Conservation (phyloP, 2,113 vertebrate genomes). For the Damaliscus lunatus region DNA sequence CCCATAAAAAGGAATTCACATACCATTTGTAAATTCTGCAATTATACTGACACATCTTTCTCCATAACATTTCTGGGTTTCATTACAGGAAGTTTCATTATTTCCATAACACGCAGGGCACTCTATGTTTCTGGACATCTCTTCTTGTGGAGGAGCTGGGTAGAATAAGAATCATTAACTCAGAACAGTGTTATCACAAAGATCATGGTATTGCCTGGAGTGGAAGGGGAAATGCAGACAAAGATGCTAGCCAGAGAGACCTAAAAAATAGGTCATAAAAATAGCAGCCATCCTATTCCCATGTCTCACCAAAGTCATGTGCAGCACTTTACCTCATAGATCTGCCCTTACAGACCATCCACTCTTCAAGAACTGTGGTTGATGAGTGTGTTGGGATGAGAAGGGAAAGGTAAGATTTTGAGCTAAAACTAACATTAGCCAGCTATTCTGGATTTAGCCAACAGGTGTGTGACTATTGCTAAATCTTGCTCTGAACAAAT, state of each 20-base stretch:
- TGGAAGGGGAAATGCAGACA: not conserved
- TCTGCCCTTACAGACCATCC: not conserved
- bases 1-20: not conserved
- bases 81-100: not conserved
- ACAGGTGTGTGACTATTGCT: not conserved
- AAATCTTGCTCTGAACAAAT: not conserved
- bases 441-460: not conserved
- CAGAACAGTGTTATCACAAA: not conserved
- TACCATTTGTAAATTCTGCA: not conserved
- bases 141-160: not conserved
- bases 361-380: not conserved
- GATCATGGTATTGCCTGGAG: not conserved
- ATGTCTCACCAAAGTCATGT: not conserved
- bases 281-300: not conserved
- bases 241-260: not conserved
- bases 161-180: not conserved
- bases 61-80: not conserved
- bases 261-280: no score
- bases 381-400: not conserved
- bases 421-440: not conserved
- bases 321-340: not conserved
- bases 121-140: accelerated
- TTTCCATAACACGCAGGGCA: not conserved
- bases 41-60: not conserved
- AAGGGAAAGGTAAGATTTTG: not conserved